Base-by-base conservation (phyloP, 64 coral and sea anemone genomes). In the Montipora efflorescens region DNA sequence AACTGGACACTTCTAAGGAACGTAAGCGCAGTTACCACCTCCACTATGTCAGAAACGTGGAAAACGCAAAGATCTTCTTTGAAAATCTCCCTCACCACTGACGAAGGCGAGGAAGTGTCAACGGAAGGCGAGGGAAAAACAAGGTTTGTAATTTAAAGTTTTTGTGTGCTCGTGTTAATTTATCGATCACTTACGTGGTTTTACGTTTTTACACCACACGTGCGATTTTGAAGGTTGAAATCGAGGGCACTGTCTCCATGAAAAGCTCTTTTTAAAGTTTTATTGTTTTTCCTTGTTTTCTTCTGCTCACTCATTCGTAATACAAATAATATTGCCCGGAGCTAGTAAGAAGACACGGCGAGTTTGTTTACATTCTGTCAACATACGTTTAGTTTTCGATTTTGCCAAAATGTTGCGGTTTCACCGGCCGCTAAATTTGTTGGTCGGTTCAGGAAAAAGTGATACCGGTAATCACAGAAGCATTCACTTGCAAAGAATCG, bases 71-170 rank as follows among this genome's bases (percentile, higher is more conserved):
- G 89, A 43, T 91, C 92, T 79, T 90, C 96, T 5, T 57, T 97
- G 8, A 97, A 97, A 74, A 97, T 97, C 53, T 97, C 96, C 5
- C 59, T 97, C 21, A 97, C 93, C 8, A 97, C 88, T 1, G 96
- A 97, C 13, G 96, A 97, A 71, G 96, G 96, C 1, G 91, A 96
- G 73, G 87, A 96, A 81, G 92, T 93, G 22, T 77, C 82, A 70
- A 71, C 68, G 68, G 82, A 71, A 12, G 59, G 64, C 8, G 82
- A 86, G 10, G 66, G 62, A 8, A 47, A 78, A 19, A 46, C 45
- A 78, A 78, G 76, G 76, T 78, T 48, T 45, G 82, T 70, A 71
- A 47, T 44, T 8, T 47, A 49, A 21, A 70, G 7, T 19, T 50
- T 86, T 70, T 78, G 45, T 66, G 59, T 67, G 59, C 71, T 67